Evolutionary conservation across 2,797 vertebrate genomes (phyloP).

Genomic region (Thalassophryne amazonica): DNA sequence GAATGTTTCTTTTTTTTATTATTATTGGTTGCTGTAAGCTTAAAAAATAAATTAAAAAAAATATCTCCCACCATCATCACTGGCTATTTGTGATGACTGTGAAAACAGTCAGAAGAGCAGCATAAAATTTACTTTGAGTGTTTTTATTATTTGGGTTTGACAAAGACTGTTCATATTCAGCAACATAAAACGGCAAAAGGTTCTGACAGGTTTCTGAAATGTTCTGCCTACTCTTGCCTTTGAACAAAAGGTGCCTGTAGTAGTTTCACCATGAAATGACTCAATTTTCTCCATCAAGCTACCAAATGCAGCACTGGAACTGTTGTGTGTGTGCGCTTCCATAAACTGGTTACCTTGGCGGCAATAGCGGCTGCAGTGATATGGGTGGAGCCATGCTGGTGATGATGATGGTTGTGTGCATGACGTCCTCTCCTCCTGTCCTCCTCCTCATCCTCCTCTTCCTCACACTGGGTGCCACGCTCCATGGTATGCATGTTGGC

Average conservation of each 20-base stretch:
- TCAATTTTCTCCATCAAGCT: conserved; percentile 26
- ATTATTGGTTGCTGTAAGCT: too few species aligned
- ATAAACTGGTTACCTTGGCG: conserved; percentile 83
- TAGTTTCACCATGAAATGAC: conserved; percentile 27
- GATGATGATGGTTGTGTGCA: conserved; percentile 81
- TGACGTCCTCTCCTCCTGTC: conserved; percentile 86
- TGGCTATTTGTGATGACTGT: too few species aligned
- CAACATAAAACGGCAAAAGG: too few species aligned
- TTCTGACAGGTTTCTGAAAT: too few species aligned
- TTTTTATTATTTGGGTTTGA: too few species aligned
- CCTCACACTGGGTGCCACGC: conserved; percentile 86
- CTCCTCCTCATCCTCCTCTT: conserved; percentile 95
- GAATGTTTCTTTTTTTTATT: too few species aligned
- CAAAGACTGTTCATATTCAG: too few species aligned
- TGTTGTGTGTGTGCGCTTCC: background rate
- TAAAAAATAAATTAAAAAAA: too few species aligned
- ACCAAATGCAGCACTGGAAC: background rate
- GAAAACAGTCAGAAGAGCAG: too few species aligned
- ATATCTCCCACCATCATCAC: too few species aligned
- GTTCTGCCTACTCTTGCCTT: conserved; percentile 6
- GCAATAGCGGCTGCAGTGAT: conserved; percentile 96
- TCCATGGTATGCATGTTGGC: conserved; percentile 69
- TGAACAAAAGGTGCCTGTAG: conserved; percentile 2
- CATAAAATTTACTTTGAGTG: too few species aligned
- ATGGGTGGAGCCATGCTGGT: conserved; percentile 77